Evolutionary conservation across 2,797 vertebrate genomes (phyloP).

Genomic region (Strix occidentalis): DNA sequence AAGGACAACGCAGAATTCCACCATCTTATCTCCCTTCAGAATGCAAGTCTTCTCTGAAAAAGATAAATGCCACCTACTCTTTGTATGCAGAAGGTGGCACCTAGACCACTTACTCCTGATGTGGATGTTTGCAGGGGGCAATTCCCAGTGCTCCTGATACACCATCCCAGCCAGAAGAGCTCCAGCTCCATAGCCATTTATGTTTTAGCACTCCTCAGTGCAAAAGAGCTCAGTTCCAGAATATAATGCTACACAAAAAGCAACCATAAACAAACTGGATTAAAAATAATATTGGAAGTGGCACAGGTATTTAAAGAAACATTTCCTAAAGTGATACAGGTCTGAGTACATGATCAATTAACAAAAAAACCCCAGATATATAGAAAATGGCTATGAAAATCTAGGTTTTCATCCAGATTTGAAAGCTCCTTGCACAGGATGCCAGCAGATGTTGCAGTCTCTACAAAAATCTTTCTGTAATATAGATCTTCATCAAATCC

Average conservation of each 20-base stretch:
- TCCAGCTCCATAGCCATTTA: not conserved
- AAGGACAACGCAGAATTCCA: not conserved
- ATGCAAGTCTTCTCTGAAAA: not conserved
- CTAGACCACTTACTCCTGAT: not conserved
- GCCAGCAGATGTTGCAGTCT: not conserved
- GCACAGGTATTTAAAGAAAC: not conserved
- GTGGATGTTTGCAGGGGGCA: not conserved
- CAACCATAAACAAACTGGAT: not conserved
- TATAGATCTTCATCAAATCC: not conserved
- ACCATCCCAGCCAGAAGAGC: not conserved
- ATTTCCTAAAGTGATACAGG: not conserved
- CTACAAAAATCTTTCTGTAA: not conserved
- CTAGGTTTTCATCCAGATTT: not conserved
- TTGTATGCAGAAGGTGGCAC: not conserved
- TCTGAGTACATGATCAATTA: not conserved
- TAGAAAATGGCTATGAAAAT: not conserved
- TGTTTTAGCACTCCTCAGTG: not conserved
- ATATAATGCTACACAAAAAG: not conserved
- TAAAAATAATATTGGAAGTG: not conserved
- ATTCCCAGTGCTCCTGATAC: not conserved
- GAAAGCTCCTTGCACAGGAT: not conserved
- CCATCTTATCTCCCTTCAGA: not conserved
- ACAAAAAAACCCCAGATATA: not conserved
- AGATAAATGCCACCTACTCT: not conserved
- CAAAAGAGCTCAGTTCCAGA: not conserved